A percentile compares a stretch with the other conserved stretches of the same genome.
Evolutionary conservation across 2,797 vertebrate species (phyloP).

Genomic region (Astyanax mexicanus): DNA sequence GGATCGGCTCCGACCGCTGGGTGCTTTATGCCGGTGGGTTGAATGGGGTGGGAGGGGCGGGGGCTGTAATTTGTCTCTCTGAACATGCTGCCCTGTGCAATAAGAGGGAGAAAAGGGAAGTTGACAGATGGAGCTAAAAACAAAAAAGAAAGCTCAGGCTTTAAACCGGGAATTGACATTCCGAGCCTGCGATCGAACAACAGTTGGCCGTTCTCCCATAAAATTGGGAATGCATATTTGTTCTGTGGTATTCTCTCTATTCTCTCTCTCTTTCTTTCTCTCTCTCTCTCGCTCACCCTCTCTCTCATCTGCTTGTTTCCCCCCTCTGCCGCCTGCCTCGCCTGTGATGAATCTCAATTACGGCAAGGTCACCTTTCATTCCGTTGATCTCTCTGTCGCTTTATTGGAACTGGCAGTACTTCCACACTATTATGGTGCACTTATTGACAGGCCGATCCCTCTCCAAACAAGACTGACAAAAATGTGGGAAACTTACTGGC

Average conservation of each 20-base stretch:
- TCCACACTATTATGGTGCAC: constrained; percentile 79
- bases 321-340: constrained; percentile 71
- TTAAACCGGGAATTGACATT: constrained; percentile 68
- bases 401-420: constrained; percentile 85
- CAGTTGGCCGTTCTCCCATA: constrained; percentile 66
- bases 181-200: constrained; percentile 58
- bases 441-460: constrained; percentile 79
- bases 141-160: constrained; percentile 49
- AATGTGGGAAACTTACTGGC: constrained; percentile 60
- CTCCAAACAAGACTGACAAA: constrained; percentile 72
- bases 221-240: constrained; percentile 63
- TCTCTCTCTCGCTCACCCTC: constrained; percentile 44
- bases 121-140: constrained; percentile 42
- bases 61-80: constrained; percentile 63
- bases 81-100: constrained; percentile 57
- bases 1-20: constrained; percentile 20
- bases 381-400: constrained; percentile 76
- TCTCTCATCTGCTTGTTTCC: constrained; percentile 59
- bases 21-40: constrained; percentile 30
- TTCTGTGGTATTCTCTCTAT: constrained; percentile 70
- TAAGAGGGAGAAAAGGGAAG: constrained; percentile 55
- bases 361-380: constrained; percentile 86
- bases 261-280: constrained; percentile 42
- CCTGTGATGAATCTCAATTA: constrained; percentile 87
- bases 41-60: neutral